phyloP scores from a whole-genome alignment of 2,113 vertebrate genomes.

The Caranx melampygus region DNA sequence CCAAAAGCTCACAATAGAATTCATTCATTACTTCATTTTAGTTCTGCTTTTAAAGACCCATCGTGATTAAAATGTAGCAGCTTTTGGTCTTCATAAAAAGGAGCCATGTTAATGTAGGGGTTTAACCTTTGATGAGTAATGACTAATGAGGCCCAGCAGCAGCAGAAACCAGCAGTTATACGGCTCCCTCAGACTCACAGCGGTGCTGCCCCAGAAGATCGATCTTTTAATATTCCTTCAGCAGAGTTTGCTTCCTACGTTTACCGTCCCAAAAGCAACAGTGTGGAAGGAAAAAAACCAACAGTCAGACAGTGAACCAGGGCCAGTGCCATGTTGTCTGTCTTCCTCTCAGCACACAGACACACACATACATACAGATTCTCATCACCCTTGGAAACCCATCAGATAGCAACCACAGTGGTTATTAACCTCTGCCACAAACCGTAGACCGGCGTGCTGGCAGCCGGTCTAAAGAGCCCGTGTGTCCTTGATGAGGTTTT shows the following conservation, averaged over 20 bases:
- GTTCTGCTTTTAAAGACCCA: not conserved
- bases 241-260: conserved; percentile 6
- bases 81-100: not conserved
- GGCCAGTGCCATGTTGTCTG: conserved; percentile 10
- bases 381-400: conserved; percentile 46
- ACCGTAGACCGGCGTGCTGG: conserved; percentile 52
- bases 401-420: conserved; percentile 46
- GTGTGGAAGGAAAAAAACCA: not conserved
- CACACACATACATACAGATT: not conserved
- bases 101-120: conserved; percentile 17
- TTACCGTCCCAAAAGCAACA: conserved; percentile 10
- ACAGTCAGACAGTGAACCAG: conserved; percentile 4
- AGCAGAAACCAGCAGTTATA: not conserved
- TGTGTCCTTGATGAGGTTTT: conserved; percentile 64
- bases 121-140: conserved; percentile 2
- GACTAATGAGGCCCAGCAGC: too few species aligned
- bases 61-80: conserved; percentile 17
- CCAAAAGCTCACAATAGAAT: conserved; percentile 28
- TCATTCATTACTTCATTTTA: conserved; percentile 35
- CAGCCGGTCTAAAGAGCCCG: conserved; percentile 33
- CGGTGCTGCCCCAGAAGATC: not conserved
- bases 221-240: conserved; percentile 12
- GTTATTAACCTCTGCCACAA: conserved; percentile 67
- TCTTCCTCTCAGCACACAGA: not conserved
- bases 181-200: not conserved